phyloP scores from a whole-genome alignment of 2,888 invertebrate genomes.

The Eumacrocentrus americanus region DNA sequence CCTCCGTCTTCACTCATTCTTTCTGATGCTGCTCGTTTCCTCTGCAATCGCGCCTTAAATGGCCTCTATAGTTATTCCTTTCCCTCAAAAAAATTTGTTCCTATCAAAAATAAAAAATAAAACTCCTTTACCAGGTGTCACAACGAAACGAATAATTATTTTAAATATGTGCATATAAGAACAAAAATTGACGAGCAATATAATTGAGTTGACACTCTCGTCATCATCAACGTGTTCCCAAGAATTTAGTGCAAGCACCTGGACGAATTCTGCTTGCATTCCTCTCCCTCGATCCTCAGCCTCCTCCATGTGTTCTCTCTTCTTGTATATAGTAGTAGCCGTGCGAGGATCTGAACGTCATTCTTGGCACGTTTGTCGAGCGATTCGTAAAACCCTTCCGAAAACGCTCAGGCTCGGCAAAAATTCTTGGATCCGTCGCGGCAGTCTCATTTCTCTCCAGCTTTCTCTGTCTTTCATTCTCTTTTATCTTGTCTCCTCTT shows the following conservation, averaged over 20 bases:
- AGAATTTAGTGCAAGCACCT: conserved; percentile 6
- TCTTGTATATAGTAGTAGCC: conserved; percentile 1
- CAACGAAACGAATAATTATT: too few species aligned
- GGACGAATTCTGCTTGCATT: conserved; percentile 30
- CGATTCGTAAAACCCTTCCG: conserved; percentile 52
- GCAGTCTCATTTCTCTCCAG: conserved; percentile 38
- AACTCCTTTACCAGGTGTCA: too few species aligned
- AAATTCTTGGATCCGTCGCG: conserved; percentile 42
- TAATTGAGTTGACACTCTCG: conserved; percentile 24
- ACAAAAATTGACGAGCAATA: background rate
- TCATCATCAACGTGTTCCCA: conserved; percentile 19
- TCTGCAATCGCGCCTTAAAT: background rate
- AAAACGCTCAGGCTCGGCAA: conserved; percentile 45
- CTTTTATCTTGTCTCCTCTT: conserved; percentile 25
- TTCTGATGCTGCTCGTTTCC: background rate
- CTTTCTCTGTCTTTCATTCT: conserved; percentile 38
- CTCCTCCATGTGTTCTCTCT: background rate
- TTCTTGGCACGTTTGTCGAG: conserved; percentile 52
- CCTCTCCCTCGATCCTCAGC: conserved; percentile 1
- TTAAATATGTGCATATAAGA: background rate
- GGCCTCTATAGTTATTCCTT: background rate
- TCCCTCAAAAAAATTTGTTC: background rate
- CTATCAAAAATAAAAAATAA: background rate
- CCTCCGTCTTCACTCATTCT: conserved; percentile 1
- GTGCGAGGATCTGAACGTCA: conserved; percentile 37